Evolutionary conservation across 2,113 vertebrate genomes (phyloP), one percentile per base, ranked within the genome.

Genomic region (Ochotona curzoniae): DNA sequence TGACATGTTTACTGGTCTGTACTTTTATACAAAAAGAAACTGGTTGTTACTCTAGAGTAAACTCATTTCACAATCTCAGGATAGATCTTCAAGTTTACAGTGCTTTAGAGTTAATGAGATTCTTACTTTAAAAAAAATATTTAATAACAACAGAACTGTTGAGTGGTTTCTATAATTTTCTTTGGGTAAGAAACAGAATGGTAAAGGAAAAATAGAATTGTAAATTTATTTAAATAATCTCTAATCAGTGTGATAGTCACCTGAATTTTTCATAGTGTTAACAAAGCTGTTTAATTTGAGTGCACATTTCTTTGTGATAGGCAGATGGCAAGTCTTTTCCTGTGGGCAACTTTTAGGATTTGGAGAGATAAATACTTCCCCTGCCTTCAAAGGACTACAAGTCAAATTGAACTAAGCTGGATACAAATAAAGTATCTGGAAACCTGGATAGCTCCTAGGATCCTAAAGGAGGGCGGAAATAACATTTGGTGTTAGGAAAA

Each of bases 191-290:
- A 85, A 74, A 66, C 23, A 69, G 47, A 78, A 38, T 82, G 54
- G 21, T 75, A 25, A 70, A 57, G 79, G 13, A 49, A 92, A 76
- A 63, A 57, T 83, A 44, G 63, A 84, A 82, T 82, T 78, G 32
- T 64, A 57, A 38, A 47, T 57, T 73, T 12, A 15, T 61, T 90
- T 94, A 79, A 63, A 38, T 78, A 54, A 88, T 89, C 86, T 75
- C 66, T 78, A 84, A 60, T 17, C 49, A 76, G 21, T 74, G 32
- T 79, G 44, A 64, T 86, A 83, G 30, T 83, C 8, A 70, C 87
- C 30, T 88, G 63, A 86, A 78, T 73, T 91, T 92, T 82, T 85
- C 30, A 83, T n/a, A 54, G 7, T 61, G 57, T 89, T 83, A 92
- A 70, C 23, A 85, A 28, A 88, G 66, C 15, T 60, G 5, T 87